Conservation (phyloP, 2,113 vertebrate species). For the Marcusenius ussheri region DNA sequence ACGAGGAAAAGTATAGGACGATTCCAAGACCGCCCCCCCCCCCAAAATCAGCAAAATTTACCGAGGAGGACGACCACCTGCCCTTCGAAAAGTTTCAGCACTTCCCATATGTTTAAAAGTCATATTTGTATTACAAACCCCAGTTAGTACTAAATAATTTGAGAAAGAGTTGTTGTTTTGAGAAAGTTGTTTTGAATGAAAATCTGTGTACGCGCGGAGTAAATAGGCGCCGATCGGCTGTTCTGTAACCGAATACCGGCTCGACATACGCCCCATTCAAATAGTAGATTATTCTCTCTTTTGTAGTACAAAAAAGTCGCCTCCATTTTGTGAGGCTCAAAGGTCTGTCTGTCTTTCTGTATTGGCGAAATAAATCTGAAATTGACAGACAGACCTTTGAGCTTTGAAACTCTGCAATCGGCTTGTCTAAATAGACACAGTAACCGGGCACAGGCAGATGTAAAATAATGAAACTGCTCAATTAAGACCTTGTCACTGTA, state of each 20-base stretch:
- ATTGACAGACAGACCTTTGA: constrained; percentile 7
- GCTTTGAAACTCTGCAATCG: background rate
- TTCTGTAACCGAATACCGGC: background rate
- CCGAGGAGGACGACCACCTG: background rate
- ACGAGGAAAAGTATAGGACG: background rate
- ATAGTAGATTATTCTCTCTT: background rate
- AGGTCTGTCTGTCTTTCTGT: background rate
- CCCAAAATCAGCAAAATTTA: background rate
- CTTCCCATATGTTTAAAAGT: background rate
- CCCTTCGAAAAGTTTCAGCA: background rate
- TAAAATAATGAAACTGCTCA: background rate
- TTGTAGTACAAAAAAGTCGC: background rate
- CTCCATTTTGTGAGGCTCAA: constrained; percentile 5
- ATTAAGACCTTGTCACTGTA: background rate
- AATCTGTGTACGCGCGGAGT: background rate
- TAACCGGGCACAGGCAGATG: background rate
- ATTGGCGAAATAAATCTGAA: background rate
- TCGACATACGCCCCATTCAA: background rate
- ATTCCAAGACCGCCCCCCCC: background rate
- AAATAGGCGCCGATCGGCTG: background rate
- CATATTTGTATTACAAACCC: background rate
- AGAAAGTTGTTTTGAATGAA: background rate
- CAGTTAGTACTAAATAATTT: background rate
- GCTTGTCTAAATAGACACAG: background rate
- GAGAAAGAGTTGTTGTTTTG: too few relatives aligned